Base-by-base conservation (phyloP, 2,113 vertebrate genomes). In the Leptodactylus fuscus region DNA sequence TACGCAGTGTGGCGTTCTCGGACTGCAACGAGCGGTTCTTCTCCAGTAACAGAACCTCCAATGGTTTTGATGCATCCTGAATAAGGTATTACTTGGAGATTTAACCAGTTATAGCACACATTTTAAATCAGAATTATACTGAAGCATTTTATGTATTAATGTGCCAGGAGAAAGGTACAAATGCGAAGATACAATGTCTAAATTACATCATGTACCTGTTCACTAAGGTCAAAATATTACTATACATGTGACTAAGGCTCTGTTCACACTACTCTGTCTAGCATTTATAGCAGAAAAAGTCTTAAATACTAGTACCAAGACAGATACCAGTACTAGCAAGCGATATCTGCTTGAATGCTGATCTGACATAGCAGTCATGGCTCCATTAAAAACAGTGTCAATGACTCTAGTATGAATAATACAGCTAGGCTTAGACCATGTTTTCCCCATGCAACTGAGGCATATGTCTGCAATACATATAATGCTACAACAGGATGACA, bases 31-130 rank as follows among this genome's bases (percentile, higher is more conserved):
- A 92, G 67, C 96, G 97, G 93, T 96, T 99, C 93, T 97, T 99
- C 93, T 99, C 97, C 94, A 99, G 95, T 89, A 99, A 92, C 88
- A 99, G 92, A 89, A 98, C 96, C 93, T 99, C 98, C 92, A 99
- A 93, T 2, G 98, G 96, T 91, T 98, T 99, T 87, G 96, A 92
- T 9, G 95, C 94, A 75, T 99, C 97, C 98, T 96, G 70, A 65
- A 89, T 29, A 60, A 86, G 89, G 90, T 82, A 91, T 88, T 90
- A 55, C 16, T 83, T 36, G 22, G 87, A 41, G 55, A 87, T 78
- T 32, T 89, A 85, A 90, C 87, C 41, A n/a, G n/a, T n/a, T n/a
- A n/a, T n/a, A n/a, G n/a, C n/a, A n/a, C n/a, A n/a, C n/a, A n/a
- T n/a, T n/a, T n/a, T n/a, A n/a, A n/a, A n/a, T n/a, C n/a, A n/a